Percentiles rank a stretch among this genome's conserved stretches.
These are phyloP conservation scores for Eublepharis macularius DNA, from an alignment of 2,113 vertebrate species.

Conservation along the genomic window DNA sequence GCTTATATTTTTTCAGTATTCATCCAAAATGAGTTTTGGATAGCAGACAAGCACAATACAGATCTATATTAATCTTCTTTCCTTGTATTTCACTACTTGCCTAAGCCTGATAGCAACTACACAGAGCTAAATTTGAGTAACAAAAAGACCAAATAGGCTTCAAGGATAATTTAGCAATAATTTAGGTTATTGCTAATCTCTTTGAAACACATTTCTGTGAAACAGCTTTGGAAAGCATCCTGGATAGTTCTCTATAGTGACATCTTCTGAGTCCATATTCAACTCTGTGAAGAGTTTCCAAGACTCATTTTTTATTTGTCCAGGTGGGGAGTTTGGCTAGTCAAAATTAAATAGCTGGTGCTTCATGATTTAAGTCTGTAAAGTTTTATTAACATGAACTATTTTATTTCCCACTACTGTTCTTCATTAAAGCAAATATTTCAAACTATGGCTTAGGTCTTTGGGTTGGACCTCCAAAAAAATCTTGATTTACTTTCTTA, in stretches of 20 bases:
- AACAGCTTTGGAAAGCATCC: too few relatives aligned
- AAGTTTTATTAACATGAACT: neutral
- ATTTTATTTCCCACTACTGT: neutral
- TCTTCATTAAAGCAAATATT: neutral
- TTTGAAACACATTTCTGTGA: too few relatives aligned
- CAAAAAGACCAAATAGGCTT: neutral
- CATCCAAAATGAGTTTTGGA: neutral
- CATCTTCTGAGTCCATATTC: neutral
- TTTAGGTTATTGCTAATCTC: neutral
- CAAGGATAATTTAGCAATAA: neutral
- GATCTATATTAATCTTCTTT: conserved; percentile 2
- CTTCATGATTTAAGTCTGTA: neutral
- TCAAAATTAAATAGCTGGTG: neutral
- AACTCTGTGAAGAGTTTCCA: neutral
- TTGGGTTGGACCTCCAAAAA: neutral
- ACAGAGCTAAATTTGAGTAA: neutral
- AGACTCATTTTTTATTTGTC: neutral
- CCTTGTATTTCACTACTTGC: neutral
- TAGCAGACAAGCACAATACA: neutral
- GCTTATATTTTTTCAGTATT: neutral
- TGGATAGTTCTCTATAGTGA: neutral
- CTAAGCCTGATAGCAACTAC: neutral
- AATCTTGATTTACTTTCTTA: conserved; percentile 11
- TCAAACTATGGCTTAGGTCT: neutral
- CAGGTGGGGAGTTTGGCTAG: neutral